Percentiles rank a stretch among this genome's conserved stretches.
Evolutionary conservation across 2,113 vertebrate genomes (phyloP).

Genomic region (Pandion haliaetus): DNA sequence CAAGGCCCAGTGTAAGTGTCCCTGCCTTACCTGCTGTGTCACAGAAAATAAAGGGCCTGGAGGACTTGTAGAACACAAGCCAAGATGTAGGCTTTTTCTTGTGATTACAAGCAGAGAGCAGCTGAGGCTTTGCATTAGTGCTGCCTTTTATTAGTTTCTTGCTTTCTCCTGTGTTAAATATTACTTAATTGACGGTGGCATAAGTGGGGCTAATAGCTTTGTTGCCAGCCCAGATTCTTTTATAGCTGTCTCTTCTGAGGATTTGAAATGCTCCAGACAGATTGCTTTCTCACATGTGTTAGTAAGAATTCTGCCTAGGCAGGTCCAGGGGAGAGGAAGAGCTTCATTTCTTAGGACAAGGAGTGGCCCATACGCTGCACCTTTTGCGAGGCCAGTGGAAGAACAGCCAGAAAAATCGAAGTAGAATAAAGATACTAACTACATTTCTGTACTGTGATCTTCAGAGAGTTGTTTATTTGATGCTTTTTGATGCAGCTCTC

Average conservation of each 20-base stretch:
- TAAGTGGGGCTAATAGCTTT: not conserved
- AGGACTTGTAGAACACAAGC: not conserved
- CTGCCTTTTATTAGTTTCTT: slow-evolving; percentile 31
- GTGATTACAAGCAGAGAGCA: not conserved
- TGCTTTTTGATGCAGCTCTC: not conserved
- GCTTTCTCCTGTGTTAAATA: slow-evolving; percentile 40
- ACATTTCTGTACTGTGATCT: not conserved
- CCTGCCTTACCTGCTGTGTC: not conserved
- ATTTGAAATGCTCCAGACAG: not conserved
- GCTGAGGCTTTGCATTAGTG: slow-evolving; percentile 37
- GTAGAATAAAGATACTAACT: not conserved
- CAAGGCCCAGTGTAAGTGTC: not conserved
- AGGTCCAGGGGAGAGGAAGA: not conserved
- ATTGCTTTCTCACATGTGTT: rapidly evolving
- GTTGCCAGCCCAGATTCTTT: not conserved
- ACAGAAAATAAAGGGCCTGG: not conserved
- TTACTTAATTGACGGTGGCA: slow-evolving; percentile 25
- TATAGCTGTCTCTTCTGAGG: not conserved
- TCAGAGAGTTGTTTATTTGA: not conserved
- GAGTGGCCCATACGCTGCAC: not conserved
- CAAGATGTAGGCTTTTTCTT: not conserved
- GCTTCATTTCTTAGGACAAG: too few relatives aligned
- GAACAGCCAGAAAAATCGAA: not conserved
- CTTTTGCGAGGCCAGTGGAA: not conserved
- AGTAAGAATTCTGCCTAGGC: not conserved